These are phyloP conservation scores for Lomographa bimaculata DNA, from an alignment of 2,888 invertebrate species.

Conservation along the genomic window DNA sequence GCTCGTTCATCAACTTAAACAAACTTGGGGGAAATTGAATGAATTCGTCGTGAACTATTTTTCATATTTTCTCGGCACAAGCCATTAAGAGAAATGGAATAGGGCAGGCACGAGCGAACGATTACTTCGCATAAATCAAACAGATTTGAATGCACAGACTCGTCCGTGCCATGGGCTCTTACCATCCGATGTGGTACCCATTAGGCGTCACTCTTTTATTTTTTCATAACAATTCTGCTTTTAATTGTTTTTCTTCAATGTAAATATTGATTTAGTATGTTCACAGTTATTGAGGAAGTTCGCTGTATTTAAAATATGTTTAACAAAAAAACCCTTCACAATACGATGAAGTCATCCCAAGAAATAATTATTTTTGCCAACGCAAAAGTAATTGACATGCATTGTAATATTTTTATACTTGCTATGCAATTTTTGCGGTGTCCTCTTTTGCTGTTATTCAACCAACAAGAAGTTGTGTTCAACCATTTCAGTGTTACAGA, in stretches of 20 bases:
- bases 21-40: constrained; percentile 22
- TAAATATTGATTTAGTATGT: constrained; percentile 2
- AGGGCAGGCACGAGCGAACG: constrained; percentile 46
- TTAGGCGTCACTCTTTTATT: constrained; percentile 24
- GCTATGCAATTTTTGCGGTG: no score
- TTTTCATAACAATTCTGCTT: constrained; percentile 15
- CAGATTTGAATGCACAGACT: constrained; percentile 59
- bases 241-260: constrained; percentile 22
- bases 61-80: constrained; percentile 29
- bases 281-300: no score
- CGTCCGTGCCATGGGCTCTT: constrained; percentile 46
- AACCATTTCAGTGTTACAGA: no score
- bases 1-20: constrained; percentile 36
- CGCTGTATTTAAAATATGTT: no score
- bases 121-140: constrained; percentile 67
- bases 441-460: no score
- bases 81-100: constrained; percentile 33
- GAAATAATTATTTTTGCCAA: no score
- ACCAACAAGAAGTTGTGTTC: no score
- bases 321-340: no score
- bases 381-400: no score
- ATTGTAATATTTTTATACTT: no score
- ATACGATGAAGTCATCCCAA: no score
- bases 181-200: constrained; percentile 46
- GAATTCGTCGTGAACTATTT: constrained; percentile 25